Evolutionary conservation across 2,888 invertebrate species (phyloP).

Genomic region (Aleiodes testaceus): DNA sequence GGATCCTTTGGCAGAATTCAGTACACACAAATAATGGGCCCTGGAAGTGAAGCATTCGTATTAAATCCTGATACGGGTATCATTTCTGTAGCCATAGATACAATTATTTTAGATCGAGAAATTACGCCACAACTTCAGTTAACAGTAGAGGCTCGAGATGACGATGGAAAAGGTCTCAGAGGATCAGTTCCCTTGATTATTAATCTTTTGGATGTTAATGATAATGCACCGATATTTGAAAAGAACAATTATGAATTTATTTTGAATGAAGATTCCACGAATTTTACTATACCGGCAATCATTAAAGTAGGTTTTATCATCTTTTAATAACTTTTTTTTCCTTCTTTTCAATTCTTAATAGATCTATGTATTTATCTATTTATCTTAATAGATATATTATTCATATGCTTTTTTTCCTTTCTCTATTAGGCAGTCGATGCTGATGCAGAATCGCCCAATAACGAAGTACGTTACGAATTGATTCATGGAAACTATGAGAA

Average conservation of each 20-base stretch:
- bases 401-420: background rate
- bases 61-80: constrained; percentile 86
- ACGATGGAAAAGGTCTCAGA: constrained; percentile 85
- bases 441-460: constrained; percentile 89
- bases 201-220: constrained; percentile 86
- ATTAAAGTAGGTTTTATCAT: constrained; percentile 75
- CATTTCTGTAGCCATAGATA: constrained; percentile 84
- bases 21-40: constrained; percentile 85
- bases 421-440: constrained; percentile 81
- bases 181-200: constrained; percentile 84
- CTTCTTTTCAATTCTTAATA: no score
- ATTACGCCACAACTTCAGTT: constrained; percentile 84
- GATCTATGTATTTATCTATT: no score
- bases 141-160: constrained; percentile 90
- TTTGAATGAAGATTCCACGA: constrained; percentile 81
- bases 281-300: constrained; percentile 85
- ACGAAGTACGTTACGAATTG: constrained; percentile 88
- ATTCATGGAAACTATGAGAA: constrained; percentile 84
- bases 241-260: constrained; percentile 86
- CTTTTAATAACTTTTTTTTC: background rate
- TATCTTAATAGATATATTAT: no score
- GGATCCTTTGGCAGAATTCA: constrained; percentile 85
- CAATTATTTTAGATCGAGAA: constrained; percentile 87
- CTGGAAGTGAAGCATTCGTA: constrained; percentile 84
- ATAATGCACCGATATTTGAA: constrained; percentile 89